Base-by-base conservation (phyloP, 2,113 vertebrate species). In the Lamprologus speciosus region DNA sequence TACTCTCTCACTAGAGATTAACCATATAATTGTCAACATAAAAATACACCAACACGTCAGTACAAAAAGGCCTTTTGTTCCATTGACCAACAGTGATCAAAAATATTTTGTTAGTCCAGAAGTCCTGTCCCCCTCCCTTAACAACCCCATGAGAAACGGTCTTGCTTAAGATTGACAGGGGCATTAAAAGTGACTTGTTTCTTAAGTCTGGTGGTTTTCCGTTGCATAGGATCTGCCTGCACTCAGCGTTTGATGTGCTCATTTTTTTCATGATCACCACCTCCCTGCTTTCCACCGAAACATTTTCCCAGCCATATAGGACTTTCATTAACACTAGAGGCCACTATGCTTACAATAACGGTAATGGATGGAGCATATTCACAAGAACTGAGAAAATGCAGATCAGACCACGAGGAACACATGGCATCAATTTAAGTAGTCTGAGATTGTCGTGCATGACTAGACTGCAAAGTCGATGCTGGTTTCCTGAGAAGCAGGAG, bases 341-440 rank as follows among this genome's bases (percentile, higher is more conserved):
- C 86, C 83, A 65, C 89, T 88, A 16, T 87, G 86, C 90, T 80
- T 85, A 82, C 70, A 53, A 63, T 83, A 73, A 47, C 16, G 35
- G 47, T 83, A 54, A 14, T 51, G 31, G 28, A 70, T 70, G 57
- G 50, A 79, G 88, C 75, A 81, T 89, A 87, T 84, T 92, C 88
- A 85, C 87, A 78, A 54, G 68, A 80, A 87, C 81, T 82, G 82
- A 88, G 86, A 79, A 68, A 70, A 85, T 83, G 81, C 87, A 88
- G 89, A 92, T 70, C 13, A 6, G 26, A 51, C 45, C 26, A 33
- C 1, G 5, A 7, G 50, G 57, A 68, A 92, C 95, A 96, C 86
- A 94, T 95, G 95, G 95, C 88, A 95, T 88, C 92, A 87, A 95
- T 96, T 95, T 92, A 63, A 90, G 70, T 79, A 81, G 83, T 83